phyloP scores from a whole-genome alignment of 2,797 vertebrate species.

The Apogon talboti region DNA sequence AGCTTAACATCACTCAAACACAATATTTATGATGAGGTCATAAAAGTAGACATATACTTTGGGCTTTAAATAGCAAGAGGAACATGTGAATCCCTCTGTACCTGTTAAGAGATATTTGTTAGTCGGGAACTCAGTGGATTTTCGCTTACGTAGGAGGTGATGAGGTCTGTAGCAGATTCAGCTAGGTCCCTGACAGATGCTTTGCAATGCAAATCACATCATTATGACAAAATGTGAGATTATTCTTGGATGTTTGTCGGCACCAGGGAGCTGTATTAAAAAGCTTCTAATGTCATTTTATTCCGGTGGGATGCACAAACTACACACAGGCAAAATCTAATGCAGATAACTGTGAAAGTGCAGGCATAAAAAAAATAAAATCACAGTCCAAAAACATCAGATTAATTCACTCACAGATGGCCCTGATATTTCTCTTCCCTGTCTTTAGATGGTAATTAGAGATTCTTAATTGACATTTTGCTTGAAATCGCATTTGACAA shows the following conservation, averaged over 20 bases:
- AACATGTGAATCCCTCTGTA: constrained; percentile 8
- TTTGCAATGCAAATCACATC: constrained; percentile 81
- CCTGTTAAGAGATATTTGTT: constrained; percentile 22
- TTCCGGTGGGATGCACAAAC: constrained; percentile 49
- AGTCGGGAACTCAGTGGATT: constrained; percentile 15
- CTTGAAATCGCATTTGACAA: constrained; percentile 45
- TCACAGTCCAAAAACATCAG: constrained; percentile 43
- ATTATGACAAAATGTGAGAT: constrained; percentile 71
- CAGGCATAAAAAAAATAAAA: constrained; percentile 25
- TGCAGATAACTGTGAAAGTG: constrained; percentile 50
- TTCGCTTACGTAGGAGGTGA: constrained; percentile 41
- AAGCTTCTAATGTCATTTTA: constrained; percentile 66
- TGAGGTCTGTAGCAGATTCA: constrained; percentile 33
- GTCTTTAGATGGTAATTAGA: constrained; percentile 42
- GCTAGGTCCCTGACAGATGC: constrained; percentile 49
- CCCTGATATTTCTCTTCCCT: constrained; percentile 40
- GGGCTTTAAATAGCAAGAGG: constrained; percentile 30
- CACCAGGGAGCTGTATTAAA: constrained; percentile 64
- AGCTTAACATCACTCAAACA: constrained; percentile 14
- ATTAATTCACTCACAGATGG: constrained; percentile 37
- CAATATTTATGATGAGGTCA: constrained; percentile 12
- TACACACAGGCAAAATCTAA: constrained; percentile 49
- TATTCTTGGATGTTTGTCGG: constrained; percentile 61
- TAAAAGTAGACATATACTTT: constrained; percentile 8
- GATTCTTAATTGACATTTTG: constrained; percentile 51